Evolutionary conservation across 2,888 invertebrate genomes (phyloP), one percentile per base, ranked within the genome.

Genomic region (Erebia aethiops): DNA sequence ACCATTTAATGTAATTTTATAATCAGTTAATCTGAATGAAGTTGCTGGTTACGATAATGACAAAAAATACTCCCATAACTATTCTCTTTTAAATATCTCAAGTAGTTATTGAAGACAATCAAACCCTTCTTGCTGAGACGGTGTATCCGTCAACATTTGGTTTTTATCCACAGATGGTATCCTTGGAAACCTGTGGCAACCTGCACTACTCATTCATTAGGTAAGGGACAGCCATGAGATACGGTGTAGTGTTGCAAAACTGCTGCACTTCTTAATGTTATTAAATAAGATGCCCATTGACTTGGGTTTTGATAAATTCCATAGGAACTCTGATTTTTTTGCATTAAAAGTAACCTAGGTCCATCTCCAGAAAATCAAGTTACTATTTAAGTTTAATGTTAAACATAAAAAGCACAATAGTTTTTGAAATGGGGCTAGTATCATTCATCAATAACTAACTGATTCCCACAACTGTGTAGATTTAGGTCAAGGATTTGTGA

Each of bases 131-230:
- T 82, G 87, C 87, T 89, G 88, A 90, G 93, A 89, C 91, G 92
- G 93, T 91, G 87, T 79, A 85, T 83, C 93, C 92, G 93, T 93
- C 93, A 93, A 92, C 83, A 81, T 92, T 92, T 92, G 90, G 81
- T 92, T 93, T 92, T 91, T 86, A 89, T 93, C 90, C 93, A 87
- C 93, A 93, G 93, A 90, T 92, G 86, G 85, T 78, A 79, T 78
- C 78, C 85, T 83, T 81, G 82, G 81, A 80, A 81, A 81, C 79
- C 82, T 82, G 88, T 82, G 87, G 82, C 79, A 79, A 76, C 86
- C 83, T 69, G 87, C 78, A 79, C 86, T 75, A 79, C 85, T 72
- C 77, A 71, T 60, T 74, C 75, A 67, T 79, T 89, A 90, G 92
- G 93, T 93, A 93, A 93, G 91, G 87, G 74, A 77, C 72, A 75